Base-by-base conservation (phyloP, 2,113 vertebrate species). In the Hemiscyllium ocellatum region DNA sequence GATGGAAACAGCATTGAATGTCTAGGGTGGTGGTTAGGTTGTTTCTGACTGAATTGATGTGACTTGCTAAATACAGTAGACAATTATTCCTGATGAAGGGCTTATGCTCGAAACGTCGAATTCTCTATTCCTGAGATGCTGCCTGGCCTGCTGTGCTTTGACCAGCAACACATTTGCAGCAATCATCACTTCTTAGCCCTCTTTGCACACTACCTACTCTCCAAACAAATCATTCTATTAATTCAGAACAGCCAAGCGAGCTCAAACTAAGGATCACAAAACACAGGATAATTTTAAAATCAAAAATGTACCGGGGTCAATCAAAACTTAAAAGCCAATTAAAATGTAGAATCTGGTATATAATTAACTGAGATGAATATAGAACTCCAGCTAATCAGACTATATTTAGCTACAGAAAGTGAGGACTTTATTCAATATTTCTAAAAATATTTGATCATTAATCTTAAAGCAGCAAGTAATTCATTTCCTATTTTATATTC, bases 301-400 rank as follows among this genome's bases (percentile, higher is more conserved):
- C 3, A 24, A 72, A 95, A 72, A 95, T 19, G 33, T 52, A 72
- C 72, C 47, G 47, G 4, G 72, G 68, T 10, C 68, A 50, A 52
- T 95, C 94, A 72, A 95, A 70, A 95, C 33, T 95, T 95, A 95
- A 95, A 95, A 95, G 42, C 66, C 94, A 95, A 95, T 95, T 95
- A 95, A 95, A 95, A 95, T 95, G 68, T 95, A 95, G 69, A 95
- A 19, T 69, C 94, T 20, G 72, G 72, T 95, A 95, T 72, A 72
- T 24, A 76, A 72, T 52, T 70, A 95, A 47, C 69, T 15, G 93
- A 95, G 94, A 95, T 24, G 52, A 76, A 76, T 95, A 72, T 95
- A 95, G 69, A 95, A 72, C 69, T 94, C 37, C 7, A 76, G 26
- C 22, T n/a, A 95, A 95, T 68, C 50, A 42, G 68, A 42, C 68